Conservation (phyloP, 2,888 invertebrate species). For the Anaspis maculata region DNA sequence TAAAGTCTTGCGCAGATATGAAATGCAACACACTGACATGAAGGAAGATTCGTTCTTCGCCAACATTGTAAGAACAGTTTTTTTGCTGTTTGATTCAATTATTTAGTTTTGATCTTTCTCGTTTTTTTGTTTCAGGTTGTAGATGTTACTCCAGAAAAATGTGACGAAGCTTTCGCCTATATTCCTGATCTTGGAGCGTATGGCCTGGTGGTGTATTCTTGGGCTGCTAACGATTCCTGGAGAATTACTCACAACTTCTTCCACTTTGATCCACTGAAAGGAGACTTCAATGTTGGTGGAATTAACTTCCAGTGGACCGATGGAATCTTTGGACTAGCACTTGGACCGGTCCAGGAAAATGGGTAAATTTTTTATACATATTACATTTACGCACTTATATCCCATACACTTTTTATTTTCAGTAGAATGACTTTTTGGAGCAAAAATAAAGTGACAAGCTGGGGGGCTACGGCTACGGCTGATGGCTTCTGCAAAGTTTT, state of each 20-base stretch:
- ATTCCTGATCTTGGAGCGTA: conserved; percentile 69
- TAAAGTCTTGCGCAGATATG: conserved; percentile 58
- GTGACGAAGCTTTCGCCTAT: conserved; percentile 69
- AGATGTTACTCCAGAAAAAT: conserved; percentile 60
- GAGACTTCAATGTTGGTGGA: conserved; percentile 68
- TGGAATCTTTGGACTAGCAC: conserved; percentile 68
- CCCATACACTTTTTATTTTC: too few species aligned
- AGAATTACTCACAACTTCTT: conserved; percentile 74
- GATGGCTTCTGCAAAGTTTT: too few species aligned
- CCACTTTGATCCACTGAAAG: conserved; percentile 72
- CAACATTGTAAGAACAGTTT: conserved; percentile 59
- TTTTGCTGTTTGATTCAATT: too few species aligned
- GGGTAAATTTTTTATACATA: conserved; percentile 19
- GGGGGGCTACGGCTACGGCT: too few species aligned
- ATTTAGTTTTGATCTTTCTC: too few species aligned
- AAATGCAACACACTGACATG: conserved; percentile 57
- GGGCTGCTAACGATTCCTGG: conserved; percentile 68
- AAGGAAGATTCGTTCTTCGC: conserved; percentile 74
- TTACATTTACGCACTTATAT: neutral
- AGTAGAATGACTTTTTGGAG: too few species aligned
- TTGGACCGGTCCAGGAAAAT: conserved; percentile 39
- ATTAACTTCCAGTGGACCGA: conserved; percentile 82
- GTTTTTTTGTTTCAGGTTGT: conserved; percentile 55
- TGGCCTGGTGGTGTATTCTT: conserved; percentile 69
- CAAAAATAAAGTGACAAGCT: too few species aligned